Conservation (phyloP, 2,888 invertebrate species). For the Globia sparganii region DNA sequence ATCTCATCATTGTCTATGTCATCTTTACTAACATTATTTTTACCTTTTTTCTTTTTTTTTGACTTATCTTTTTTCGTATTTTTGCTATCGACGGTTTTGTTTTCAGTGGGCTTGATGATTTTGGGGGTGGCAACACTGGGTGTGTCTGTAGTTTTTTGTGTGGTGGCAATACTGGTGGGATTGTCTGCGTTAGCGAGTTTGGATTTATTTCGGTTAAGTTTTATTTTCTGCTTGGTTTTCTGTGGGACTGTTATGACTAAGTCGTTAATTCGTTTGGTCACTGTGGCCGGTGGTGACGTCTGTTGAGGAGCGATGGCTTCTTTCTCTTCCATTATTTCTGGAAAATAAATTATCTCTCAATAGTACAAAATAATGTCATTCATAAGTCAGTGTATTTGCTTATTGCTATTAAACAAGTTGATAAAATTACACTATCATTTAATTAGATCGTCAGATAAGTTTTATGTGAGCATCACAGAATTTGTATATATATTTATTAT, state of each 20-base stretch:
- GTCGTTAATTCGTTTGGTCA: slow-evolving; percentile 80
- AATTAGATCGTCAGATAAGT: background rate
- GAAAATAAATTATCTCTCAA: slow-evolving; percentile 39
- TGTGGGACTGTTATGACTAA: slow-evolving; percentile 83
- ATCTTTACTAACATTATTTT: slow-evolving; percentile 74
- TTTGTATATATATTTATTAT: too few relatives aligned
- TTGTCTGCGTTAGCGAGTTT: slow-evolving; percentile 26
- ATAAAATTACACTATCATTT: background rate
- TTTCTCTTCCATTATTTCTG: slow-evolving; percentile 65
- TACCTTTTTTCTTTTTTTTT: slow-evolving; percentile 80
- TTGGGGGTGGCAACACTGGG: slow-evolving; percentile 4
- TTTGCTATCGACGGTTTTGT: slow-evolving; percentile 67
- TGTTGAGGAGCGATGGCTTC: slow-evolving; percentile 53
- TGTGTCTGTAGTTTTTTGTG: slow-evolving; percentile 22
- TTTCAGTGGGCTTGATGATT: slow-evolving; percentile 23
- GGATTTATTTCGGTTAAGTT: slow-evolving; percentile 80
- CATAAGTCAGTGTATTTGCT: background rate
- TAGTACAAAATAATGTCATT: background rate
- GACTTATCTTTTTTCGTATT: slow-evolving; percentile 77
- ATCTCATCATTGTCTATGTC: slow-evolving; percentile 87
- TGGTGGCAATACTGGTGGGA: slow-evolving; percentile 21
- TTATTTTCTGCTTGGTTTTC: slow-evolving; percentile 81
- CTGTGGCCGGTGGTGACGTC: slow-evolving; percentile 63
- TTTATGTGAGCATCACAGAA: background rate
- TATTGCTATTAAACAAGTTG: background rate